Base-by-base conservation (phyloP, 2,113 vertebrate species). In the Delphinus delphis region DNA sequence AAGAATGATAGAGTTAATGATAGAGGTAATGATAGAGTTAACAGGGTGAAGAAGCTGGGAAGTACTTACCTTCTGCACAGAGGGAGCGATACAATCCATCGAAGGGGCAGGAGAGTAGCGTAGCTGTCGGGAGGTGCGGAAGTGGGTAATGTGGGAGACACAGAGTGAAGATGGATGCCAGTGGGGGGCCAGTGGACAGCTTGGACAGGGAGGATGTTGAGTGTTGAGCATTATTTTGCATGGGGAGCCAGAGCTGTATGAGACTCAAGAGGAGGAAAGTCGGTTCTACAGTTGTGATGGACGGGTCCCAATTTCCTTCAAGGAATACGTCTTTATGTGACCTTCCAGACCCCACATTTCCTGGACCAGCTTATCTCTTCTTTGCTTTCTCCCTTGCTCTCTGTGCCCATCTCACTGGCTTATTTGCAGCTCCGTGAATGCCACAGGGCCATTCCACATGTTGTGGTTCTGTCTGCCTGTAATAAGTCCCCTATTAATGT, bases 51-150 rank as follows among this genome's bases (percentile, higher is more conserved):
- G 47, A 73, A 47, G 55, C 25, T 4, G 17, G 41, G 31, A 41
- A 62, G 36, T 50, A 1, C 0, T 55, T 20, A 55, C 44, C 33
- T 50, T 83, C 58, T 44, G 4, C 38, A 73, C 67, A 63, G 31
- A 88, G 23, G 8, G 28, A n/a, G 17, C 15, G 25, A 2, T 23
- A 0, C 10, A 12, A 14, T 38, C 14, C 12, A 25, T 38, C 26
- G 2, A 6, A 20, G 55, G 5, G 4, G 4, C 15, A 41, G 21
- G 26, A 25, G 8, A 11, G 44, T 9, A n/a, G 10, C n/a, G 31
- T 14, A 21, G 44, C 12, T 11, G 0, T 53, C 5, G 13, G 7
- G 12, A 25, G 55, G 28, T 0, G 0, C 31, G 47, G 81, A 14
- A 7, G 14, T 12, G 36, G 53, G 50, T 47, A 6, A 58, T 2